Percentiles rank a stretch among this genome's conserved stretches.
Conservation (phyloP, 2,113 vertebrate genomes). For the Psophia crepitans region DNA sequence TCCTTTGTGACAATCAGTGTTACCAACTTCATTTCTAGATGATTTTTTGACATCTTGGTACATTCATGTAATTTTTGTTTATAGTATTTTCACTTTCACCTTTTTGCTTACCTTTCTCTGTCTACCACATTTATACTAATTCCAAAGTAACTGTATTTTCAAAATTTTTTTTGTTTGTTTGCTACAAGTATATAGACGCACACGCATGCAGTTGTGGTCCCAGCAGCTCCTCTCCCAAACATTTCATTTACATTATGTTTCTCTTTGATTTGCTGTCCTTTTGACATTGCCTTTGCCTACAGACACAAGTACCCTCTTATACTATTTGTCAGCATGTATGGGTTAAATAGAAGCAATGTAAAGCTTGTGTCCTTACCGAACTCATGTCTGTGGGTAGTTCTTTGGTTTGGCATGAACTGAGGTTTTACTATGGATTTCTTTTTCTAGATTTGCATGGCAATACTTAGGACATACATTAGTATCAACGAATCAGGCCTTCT, state of each 20-base stretch:
- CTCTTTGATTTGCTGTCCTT: background rate
- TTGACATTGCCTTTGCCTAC: background rate
- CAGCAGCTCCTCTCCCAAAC: background rate
- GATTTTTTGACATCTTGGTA: background rate
- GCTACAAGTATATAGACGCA: background rate
- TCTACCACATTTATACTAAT: background rate
- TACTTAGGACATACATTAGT: constrained; percentile 77
- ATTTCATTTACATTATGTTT: background rate
- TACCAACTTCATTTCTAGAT: background rate
- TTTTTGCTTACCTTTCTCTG: background rate
- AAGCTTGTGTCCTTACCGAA: background rate
- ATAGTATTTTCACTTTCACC: background rate
- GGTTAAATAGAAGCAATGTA: background rate
- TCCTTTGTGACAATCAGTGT: background rate
- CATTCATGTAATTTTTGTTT: background rate
- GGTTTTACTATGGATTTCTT: background rate
- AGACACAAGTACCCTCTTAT: background rate
- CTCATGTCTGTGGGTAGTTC: background rate
- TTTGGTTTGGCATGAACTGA: background rate
- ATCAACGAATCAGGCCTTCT: constrained; percentile 74
- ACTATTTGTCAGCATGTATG: background rate
- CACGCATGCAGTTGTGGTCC: background rate
- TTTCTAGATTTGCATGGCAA: constrained; percentile 84
- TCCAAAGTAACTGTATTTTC: background rate
- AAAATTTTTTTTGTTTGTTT: background rate